phyloP scores from a whole-genome alignment of 1,140 invertebrate genomes.

The Cephus cinctus region DNA sequence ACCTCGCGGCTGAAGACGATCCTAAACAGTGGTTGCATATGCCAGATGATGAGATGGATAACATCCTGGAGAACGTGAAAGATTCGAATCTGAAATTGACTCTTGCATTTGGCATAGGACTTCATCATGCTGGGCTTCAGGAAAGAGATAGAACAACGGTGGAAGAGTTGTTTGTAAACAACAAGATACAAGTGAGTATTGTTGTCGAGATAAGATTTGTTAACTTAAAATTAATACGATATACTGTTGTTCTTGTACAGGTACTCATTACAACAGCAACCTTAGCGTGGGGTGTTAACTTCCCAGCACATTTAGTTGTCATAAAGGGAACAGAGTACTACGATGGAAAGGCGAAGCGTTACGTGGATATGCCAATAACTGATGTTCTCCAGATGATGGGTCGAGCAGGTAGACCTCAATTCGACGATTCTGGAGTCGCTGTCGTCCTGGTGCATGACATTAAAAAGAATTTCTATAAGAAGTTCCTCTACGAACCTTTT shows the following conservation, averaged over 20 bases:
- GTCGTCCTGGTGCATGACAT: conserved; percentile 97
- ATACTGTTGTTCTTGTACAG: conserved; percentile 47
- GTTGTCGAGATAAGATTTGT: conserved; percentile 5
- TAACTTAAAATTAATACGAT: conserved; percentile 1
- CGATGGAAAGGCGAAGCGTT: conserved; percentile 94
- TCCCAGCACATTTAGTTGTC: conserved; percentile 90
- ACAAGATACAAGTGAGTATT: conserved; percentile 86
- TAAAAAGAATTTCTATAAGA: conserved; percentile 99
- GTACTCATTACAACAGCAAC: conserved; percentile 97
- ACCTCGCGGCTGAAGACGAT: conserved; percentile 85
- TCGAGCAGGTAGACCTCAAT: conserved; percentile 93
- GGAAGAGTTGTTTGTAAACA: conserved; percentile 94
- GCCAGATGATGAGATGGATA: conserved; percentile 80
- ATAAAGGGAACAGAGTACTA: conserved; percentile 94
- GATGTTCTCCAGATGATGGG: conserved; percentile 99
- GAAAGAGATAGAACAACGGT: conserved; percentile 89
- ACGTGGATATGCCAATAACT: conserved; percentile 99
- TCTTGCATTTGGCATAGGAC: conserved; percentile 94
- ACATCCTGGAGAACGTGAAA: conserved; percentile 72
- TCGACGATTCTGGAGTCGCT: conserved; percentile 92
- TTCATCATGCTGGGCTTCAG: conserved; percentile 96
- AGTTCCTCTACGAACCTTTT: conserved; percentile 98
- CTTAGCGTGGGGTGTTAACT: conserved; percentile 98
- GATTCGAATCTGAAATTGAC: conserved; percentile 94
- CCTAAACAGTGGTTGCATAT: conserved; percentile 96